Conservation (phyloP, 2,888 invertebrate genomes). For the Tachina fera region DNA sequence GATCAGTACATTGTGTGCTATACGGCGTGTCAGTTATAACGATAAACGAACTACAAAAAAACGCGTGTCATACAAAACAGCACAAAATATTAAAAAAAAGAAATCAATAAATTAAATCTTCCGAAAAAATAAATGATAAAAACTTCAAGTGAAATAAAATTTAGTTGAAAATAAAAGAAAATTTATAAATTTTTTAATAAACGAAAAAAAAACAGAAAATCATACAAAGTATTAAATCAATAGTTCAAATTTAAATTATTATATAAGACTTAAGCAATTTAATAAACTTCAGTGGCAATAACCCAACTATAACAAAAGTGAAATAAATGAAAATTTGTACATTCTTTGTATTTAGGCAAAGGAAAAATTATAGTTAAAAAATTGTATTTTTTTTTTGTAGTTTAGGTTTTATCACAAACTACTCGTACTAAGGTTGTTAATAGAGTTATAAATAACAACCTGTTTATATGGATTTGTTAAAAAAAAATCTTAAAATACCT, state of each 20-base stretch:
- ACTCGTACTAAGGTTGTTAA: no score
- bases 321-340: not conserved
- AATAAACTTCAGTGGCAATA: not conserved
- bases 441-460: no score
- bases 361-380: no score
- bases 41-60: conserved; percentile 31
- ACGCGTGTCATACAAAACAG: conserved; percentile 38
- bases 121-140: conserved; percentile 11
- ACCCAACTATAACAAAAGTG: not conserved
- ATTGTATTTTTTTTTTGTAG: no score
- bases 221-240: not conserved
- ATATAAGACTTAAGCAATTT: no score
- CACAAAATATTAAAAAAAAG: conserved; percentile 25
- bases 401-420: no score
- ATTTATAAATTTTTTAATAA: no score
- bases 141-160: not conserved
- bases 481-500: conserved; percentile 17
- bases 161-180: not conserved
- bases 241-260: no score
- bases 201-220: no score
- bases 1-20: conserved; percentile 76
- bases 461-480: no score
- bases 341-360: no score
- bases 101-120: not conserved
- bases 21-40: conserved; percentile 72